Base-by-base conservation (phyloP, 2,113 vertebrate species). In the Trachemys scripta region DNA sequence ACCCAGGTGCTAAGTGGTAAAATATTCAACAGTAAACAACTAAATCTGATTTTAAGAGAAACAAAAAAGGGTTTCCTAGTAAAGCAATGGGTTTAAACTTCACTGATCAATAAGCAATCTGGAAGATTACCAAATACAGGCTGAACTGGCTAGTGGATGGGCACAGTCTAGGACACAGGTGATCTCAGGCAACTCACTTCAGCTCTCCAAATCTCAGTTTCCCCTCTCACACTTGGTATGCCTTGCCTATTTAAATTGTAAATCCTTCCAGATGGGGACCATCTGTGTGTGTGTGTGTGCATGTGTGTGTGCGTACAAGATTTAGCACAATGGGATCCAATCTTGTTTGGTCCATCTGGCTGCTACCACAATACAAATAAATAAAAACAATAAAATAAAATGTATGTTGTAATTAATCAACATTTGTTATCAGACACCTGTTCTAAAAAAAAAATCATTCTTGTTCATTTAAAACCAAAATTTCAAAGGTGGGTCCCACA, bases 371-470 rank as follows among this genome's bases (percentile, higher is more conserved):
- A 59, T 65, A 79, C 0, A 1, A 7, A 8, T 51, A 86, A 82
- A 45, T 87, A 82, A 80, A 35, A 80, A 19, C 38, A 69, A 91
- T 57, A 87, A 95, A 91, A 72, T 8, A 92, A 47, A 2, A 5
- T 81, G 4, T 42, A 90, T 35, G 90, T 8, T 86, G 57, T 19
- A 85, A 47, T 65, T 80, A 85, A 4, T 42, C 20, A 75, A 75
- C 20, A 20, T n/a, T 22, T 24, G n/a, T 57, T 10, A 54, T 22
- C 25, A 89, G 54, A 94, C 93, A 38, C 24, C 13, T 65, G 49
- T 42, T 42, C 38, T 81, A 59, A 86, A 90, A 87, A 90, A 87
- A 20, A 19, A 81, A 81, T 42, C 90, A 90, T 50, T 31, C 49
- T 72, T 62, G 59, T 31, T 75, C 69, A 75, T 75, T 42, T 75